Conservation (phyloP, 2,113 vertebrate genomes). For the Calidris pugnax region DNA sequence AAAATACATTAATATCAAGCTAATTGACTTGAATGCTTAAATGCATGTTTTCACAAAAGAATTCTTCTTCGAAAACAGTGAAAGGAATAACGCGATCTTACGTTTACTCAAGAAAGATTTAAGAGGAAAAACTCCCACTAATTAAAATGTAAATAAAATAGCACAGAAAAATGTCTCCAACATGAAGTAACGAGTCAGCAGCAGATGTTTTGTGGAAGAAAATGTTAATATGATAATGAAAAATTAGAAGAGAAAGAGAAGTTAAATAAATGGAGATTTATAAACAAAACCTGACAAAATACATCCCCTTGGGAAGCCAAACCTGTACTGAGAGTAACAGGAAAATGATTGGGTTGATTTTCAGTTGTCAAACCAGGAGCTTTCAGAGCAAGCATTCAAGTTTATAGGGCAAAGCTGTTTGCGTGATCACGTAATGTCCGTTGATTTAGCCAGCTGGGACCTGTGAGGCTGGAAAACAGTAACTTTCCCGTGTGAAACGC, state of each 20-base stretch:
- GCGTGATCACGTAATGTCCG: rapidly evolving
- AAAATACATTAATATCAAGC: background rate
- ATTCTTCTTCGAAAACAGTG: background rate
- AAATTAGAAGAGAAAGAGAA: background rate
- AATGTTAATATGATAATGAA: background rate
- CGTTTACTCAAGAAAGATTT: background rate
- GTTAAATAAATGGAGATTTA: background rate
- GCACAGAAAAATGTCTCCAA: background rate
- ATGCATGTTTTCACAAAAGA: background rate
- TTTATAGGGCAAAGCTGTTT: background rate
- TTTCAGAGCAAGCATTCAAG: background rate
- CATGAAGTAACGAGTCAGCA: background rate
- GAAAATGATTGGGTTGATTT: background rate
- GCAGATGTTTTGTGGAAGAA: background rate
- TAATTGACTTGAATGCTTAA: background rate
- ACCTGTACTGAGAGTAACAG: background rate
- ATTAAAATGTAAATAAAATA: background rate
- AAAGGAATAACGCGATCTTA: background rate
- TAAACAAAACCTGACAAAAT: background rate
- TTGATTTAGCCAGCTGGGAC: background rate
- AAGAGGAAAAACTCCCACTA: background rate
- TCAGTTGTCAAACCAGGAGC: background rate
- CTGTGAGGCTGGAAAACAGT: rapidly evolving
- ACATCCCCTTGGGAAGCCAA: background rate
- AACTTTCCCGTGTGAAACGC: background rate